Evolutionary conservation across 1,140 invertebrate species (phyloP), one percentile per base, ranked within the genome.

Genomic region (Ceratosolen fusciceps): DNA sequence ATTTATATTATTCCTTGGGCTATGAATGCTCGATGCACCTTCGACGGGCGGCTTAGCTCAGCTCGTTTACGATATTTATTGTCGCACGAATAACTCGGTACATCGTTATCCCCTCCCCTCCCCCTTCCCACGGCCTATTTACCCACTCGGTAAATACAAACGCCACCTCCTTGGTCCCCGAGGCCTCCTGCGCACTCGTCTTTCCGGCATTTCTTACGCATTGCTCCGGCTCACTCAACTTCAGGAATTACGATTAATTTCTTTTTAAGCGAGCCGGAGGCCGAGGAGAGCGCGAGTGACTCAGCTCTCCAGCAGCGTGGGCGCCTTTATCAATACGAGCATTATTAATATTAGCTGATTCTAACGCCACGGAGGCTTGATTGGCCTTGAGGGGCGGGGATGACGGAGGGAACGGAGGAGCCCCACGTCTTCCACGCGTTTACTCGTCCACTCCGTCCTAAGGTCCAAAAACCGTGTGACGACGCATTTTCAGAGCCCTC

Each of bases 11-110:
- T 77, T 71, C 52, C 24, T 65, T 21, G 9, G 21, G 70, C 54
- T 71, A 77, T 43, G 52, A 29, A 43, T 16, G 49, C 34, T 43
- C 39, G 67, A 76, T 67, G 47, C 60, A 54, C 54, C 60, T 26
- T n/a, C n/a, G n/a, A n/a, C n/a, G n/a, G n/a, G n/a, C n/a, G n/a
- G n/a, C n/a, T n/a, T 68, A 29, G 14, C 74, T 47, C 24, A 19
- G 52, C 49, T 77, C 52, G 52, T 58, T 74, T 43, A 39, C n/a
- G n/a, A 60, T 47, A 71, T 77, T 77, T 70, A 77, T 77, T 54
- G 62, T 67, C 47, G n/a, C n/a, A 43, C 26, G 67, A 47, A 70
- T 70, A 49, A 70, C 67, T 67, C 58, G 12, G 26, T 65, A 65
- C 60, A 65, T 68, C 24, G 29, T 72, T 72, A 10, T n/a, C 19